Conservation (phyloP, 30 jellyfish, hydroid and myxozoan species). For the Turritopsis rubra region DNA sequence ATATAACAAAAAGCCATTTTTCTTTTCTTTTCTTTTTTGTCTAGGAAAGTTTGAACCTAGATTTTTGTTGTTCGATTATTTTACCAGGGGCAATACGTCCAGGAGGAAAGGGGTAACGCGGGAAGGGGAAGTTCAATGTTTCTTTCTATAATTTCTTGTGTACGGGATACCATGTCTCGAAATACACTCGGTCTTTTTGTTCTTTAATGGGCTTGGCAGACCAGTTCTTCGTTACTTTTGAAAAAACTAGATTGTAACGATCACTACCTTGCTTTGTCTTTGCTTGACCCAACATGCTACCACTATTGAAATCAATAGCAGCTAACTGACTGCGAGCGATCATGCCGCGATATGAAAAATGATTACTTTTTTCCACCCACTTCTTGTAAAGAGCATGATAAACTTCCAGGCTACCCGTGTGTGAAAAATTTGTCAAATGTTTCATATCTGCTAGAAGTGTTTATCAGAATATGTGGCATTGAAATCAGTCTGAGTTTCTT, state of each 20-base stretch:
- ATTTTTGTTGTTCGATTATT: not conserved
- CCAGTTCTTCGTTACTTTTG: slow-evolving; percentile 14
- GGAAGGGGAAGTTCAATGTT: not conserved
- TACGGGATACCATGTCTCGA: not conserved
- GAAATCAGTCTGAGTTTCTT: not conserved
- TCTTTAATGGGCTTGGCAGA: slow-evolving; percentile 30
- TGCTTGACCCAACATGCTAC: slow-evolving; percentile 26
- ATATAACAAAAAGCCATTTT: not conserved
- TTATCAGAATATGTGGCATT: slow-evolving; percentile 28
- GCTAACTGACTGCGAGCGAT: slow-evolving; percentile 35
- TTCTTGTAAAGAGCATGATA: slow-evolving; percentile 34
- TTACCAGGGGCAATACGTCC: not conserved
- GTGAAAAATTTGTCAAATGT: slow-evolving; percentile 34
- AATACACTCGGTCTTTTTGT: not conserved
- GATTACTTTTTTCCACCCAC: slow-evolving; percentile 31
- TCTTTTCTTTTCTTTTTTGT: too few species aligned
- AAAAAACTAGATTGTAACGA: not conserved
- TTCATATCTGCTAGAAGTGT: slow-evolving; percentile 20
- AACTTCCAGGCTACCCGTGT: slow-evolving; percentile 44
- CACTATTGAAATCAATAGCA: slow-evolving; percentile 23
- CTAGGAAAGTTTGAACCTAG: not conserved
- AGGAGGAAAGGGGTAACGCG: not conserved
- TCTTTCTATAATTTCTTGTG: not conserved
- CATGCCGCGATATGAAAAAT: slow-evolving; percentile 38
- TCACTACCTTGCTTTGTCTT: slow-evolving; percentile 28